These are phyloP conservation scores for Lepisosteus oculatus DNA, from an alignment of 2,113 vertebrate species.

Conservation along the genomic window DNA sequence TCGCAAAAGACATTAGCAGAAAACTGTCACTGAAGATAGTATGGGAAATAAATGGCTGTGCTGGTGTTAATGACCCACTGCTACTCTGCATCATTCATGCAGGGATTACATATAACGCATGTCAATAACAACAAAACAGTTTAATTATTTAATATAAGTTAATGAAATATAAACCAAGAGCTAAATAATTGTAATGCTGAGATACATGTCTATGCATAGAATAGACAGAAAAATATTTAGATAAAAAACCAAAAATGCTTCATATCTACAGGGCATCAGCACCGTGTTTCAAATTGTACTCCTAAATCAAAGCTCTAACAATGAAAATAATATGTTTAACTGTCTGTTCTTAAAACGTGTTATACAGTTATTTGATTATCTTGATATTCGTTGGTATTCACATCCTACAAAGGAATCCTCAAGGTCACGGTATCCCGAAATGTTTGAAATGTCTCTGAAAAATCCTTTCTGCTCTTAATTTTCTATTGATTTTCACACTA, in stretches of 20 bases:
- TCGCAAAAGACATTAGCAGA: too few species aligned
- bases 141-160: too few species aligned
- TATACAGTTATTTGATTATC: neutral
- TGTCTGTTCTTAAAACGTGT: neutral
- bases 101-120: too few species aligned
- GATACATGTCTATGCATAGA: neutral
- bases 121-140: too few species aligned
- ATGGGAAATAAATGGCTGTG: too few species aligned
- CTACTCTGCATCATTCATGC: too few species aligned
- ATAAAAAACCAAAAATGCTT: neutral
- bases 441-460: neutral
- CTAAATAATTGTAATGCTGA: neutral
- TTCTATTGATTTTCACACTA: slow-evolving; percentile 26
- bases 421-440: slow-evolving; percentile 5
- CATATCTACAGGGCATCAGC: neutral
- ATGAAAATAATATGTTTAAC: slow-evolving; percentile 7
- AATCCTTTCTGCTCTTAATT: slow-evolving; percentile 34
- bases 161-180: too few species aligned
- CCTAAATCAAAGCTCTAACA: neutral
- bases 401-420: neutral
- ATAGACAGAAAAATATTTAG: neutral
- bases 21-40: too few species aligned
- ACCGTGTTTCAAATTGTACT: neutral
- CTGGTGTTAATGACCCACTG: too few species aligned
- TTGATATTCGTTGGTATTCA: neutral